Percentiles rank a stretch among this genome's conserved stretches.
Evolutionary conservation across 2,888 invertebrate species (phyloP).

Genomic region (Cremastinae sp.): DNA sequence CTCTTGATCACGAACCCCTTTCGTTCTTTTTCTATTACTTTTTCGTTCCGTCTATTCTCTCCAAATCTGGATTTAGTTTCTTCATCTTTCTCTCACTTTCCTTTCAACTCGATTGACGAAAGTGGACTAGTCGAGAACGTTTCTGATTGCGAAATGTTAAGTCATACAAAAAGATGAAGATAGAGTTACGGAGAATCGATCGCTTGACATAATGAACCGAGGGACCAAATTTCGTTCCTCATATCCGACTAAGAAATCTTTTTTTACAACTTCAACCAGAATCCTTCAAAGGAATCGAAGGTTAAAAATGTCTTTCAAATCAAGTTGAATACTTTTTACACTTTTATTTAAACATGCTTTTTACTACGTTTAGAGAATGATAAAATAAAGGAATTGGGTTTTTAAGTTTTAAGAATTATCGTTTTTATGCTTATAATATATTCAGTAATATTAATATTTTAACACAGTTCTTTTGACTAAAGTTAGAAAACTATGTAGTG

Average conservation of each 20-base stretch:
- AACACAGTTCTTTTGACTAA: no score
- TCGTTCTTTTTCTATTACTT: constrained; percentile 38
- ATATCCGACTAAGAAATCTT: no score
- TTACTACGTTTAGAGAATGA: no score
- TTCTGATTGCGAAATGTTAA: constrained; percentile 65
- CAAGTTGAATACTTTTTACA: no score
- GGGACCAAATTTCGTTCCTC: no score
- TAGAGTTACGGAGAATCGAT: constrained; percentile 8
- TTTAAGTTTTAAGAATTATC: no score
- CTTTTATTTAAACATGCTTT: no score
- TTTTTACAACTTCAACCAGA: background rate
- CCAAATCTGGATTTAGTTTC: constrained; percentile 39
- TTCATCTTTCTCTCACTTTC: constrained; percentile 22
- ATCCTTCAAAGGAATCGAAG: background rate
- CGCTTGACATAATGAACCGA: background rate
- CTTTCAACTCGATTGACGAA: constrained; percentile 42
- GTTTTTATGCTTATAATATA: no score
- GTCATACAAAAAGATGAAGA: constrained; percentile 3
- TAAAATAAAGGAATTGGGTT: no score
- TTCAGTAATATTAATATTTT: no score
- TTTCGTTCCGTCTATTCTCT: constrained; percentile 35
- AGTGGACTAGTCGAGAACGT: constrained; percentile 57
- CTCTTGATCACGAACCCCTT: background rate
- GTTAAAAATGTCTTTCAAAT: background rate
- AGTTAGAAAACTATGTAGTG: no score